Evolutionary conservation across 1,140 invertebrate species (phyloP).

Genomic region (Macrocentrus cingulum): DNA sequence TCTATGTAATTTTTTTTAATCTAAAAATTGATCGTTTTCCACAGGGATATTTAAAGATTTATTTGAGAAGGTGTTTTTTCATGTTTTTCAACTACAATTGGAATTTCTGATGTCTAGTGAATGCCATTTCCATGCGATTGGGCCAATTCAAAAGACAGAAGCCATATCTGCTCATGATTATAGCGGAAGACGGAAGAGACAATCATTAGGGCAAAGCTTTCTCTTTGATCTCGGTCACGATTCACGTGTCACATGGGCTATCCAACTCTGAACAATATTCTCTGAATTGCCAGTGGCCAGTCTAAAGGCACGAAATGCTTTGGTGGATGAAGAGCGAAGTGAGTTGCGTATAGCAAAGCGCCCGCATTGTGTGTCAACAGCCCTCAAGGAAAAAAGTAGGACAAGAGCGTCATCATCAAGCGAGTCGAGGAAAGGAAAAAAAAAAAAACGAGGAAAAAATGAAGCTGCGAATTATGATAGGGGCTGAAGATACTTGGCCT

Average conservation of each 20-base stretch:
- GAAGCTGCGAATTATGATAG: conserved; percentile 31
- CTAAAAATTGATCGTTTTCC: too few relatives aligned
- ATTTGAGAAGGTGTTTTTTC: too few relatives aligned
- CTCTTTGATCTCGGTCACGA: conserved; percentile 36
- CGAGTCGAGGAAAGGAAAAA: neutral
- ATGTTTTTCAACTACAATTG: too few relatives aligned
- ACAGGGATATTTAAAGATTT: too few relatives aligned
- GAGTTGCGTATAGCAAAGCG: conserved; percentile 20
- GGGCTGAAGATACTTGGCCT: conserved; percentile 14
- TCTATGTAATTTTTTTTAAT: too few relatives aligned
- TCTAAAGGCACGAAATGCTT: conserved; percentile 21
- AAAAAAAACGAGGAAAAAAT: conserved; percentile 7
- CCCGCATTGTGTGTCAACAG: conserved; percentile 33
- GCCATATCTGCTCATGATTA: too few relatives aligned
- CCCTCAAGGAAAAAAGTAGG: conserved; percentile 11
- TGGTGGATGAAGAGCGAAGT: too few relatives aligned
- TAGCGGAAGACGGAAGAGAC: conserved; percentile 18
- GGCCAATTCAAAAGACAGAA: conserved; percentile 6
- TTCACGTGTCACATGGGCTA: conserved; percentile 16
- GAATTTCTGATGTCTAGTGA: neutral
- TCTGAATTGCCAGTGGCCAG: conserved; percentile 28
- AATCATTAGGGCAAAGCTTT: conserved; percentile 35
- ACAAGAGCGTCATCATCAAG: neutral
- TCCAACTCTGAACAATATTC: neutral
- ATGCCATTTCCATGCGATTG: conserved; percentile 9